Percentiles rank a stretch among this genome's conserved stretches.
Conservation (phyloP, 2,888 invertebrate species). For the Eilema caniola region DNA sequence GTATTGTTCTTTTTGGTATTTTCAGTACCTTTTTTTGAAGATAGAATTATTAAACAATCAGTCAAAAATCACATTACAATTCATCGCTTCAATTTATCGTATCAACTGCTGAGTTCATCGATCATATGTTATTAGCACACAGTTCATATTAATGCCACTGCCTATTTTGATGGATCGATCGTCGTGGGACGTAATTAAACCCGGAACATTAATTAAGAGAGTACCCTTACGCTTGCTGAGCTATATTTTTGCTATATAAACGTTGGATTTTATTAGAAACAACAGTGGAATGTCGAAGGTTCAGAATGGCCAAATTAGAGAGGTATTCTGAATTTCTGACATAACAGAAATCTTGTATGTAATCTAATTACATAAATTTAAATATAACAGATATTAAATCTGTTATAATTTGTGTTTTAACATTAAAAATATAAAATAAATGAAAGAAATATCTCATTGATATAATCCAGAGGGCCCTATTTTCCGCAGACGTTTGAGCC, state of each 20-base stretch:
- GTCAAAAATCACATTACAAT: conserved; percentile 1
- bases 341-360: too few species aligned
- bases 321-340: background rate
- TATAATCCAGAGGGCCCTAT: too few species aligned
- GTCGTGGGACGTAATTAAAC: conserved; percentile 13
- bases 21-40: too few species aligned
- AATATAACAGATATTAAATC: too few species aligned
- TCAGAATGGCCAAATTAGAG: background rate
- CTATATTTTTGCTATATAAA: background rate
- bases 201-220: background rate
- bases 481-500: too few species aligned
- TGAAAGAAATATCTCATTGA: too few species aligned
- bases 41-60: background rate
- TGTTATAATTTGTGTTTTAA: too few species aligned
- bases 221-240: background rate
- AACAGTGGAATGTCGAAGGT: background rate
- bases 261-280: background rate
- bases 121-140: conserved; percentile 9
- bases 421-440: too few species aligned
- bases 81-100: background rate
- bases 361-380: too few species aligned
- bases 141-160: background rate
- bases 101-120: background rate
- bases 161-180: conserved; percentile 12
- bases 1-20: too few species aligned